Conservation (phyloP, 2,113 vertebrate species). For the Cromileptes altivelis region DNA sequence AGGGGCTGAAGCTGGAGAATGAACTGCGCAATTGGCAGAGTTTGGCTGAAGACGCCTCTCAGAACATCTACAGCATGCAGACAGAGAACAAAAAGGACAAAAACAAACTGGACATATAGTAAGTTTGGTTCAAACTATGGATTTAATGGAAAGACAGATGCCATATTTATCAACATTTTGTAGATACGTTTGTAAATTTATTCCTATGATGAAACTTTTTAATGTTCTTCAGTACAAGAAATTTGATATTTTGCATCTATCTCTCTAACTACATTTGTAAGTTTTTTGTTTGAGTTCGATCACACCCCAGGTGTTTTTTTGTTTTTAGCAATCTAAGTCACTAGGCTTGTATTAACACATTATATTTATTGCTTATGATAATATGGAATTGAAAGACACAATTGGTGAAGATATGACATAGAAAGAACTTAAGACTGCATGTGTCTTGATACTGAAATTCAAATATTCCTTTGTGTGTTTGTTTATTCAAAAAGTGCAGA, state of each 20-base stretch:
- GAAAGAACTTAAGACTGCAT: not conserved
- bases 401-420: too few relatives aligned
- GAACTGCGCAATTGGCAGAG: slow-evolving; percentile 74
- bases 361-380: not conserved
- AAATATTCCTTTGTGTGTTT: slow-evolving; percentile 10
- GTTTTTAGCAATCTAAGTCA: not conserved
- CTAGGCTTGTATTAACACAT: not conserved
- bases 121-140: slow-evolving; percentile 51
- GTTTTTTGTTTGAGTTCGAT: not conserved
- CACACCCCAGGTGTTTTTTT: not conserved
- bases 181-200: not conserved
- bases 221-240: not conserved
- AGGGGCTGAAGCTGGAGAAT: slow-evolving; percentile 79
- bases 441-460: not conserved
- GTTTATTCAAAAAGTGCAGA: slow-evolving; percentile 65
- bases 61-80: slow-evolving; percentile 55
- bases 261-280: not conserved
- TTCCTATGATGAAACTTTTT: not conserved
- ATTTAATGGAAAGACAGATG: not conserved
- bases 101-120: slow-evolving; percentile 61
- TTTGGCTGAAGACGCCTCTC: slow-evolving; percentile 71
- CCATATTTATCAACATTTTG: not conserved
- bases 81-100: slow-evolving; percentile 47
- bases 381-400: not conserved
- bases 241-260: not conserved